Conservation (phyloP, 2,113 vertebrate genomes). For the Pseudonaja textilis region DNA sequence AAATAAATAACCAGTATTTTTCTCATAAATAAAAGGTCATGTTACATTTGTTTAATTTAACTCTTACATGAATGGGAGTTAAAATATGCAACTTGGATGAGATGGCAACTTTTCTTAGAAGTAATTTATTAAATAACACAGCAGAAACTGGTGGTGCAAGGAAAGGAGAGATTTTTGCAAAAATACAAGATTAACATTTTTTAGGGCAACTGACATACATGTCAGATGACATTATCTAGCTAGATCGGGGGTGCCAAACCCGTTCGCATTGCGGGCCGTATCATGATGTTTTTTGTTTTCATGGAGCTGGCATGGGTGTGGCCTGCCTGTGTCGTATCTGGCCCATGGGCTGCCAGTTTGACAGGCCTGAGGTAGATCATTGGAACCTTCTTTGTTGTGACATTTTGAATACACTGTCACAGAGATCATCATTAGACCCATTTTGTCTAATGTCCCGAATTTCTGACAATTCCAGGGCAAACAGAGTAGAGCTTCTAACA, state of each 20-base stretch:
- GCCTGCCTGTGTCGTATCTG: too few species aligned
- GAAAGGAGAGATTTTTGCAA: not conserved
- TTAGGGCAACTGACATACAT: not conserved
- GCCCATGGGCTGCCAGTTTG: too few species aligned
- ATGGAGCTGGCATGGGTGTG: too few species aligned
- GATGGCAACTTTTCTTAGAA: not conserved
- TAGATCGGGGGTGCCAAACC: too few species aligned
- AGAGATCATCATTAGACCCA: not conserved
- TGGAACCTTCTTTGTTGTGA: not conserved
- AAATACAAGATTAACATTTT: not conserved
- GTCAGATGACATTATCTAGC: not conserved
- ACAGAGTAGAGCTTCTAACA: not conserved
- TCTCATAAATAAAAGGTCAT: not conserved
- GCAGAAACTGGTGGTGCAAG: not conserved
- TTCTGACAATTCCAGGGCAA: not conserved
- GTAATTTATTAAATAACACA: not conserved
- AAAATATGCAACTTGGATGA: not conserved
- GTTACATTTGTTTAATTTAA: constrained; percentile 21
- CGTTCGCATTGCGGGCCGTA: too few species aligned
- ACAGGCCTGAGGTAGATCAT: not conserved
- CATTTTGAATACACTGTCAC: not conserved
- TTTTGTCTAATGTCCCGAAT: not conserved
- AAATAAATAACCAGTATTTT: fast-evolving
- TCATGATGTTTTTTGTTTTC: too few species aligned
- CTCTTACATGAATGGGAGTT: not conserved